A percentile compares a stretch with the other conserved stretches of the same genome.
phyloP scores from a whole-genome alignment of 2,797 vertebrate species.

The Amphiprion clarkii region DNA sequence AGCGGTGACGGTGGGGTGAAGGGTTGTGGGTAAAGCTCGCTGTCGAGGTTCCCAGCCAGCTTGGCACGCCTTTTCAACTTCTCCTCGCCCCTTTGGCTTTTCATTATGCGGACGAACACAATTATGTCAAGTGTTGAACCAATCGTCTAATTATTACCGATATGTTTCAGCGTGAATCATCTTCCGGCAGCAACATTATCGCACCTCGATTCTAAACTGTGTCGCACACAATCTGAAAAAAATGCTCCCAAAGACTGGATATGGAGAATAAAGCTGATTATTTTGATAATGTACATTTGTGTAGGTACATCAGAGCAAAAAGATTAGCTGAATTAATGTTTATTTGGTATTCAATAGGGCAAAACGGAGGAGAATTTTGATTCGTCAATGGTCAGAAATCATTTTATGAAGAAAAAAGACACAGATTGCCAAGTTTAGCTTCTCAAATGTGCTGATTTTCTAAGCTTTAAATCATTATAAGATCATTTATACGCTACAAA shows the following conservation, averaged over 20 bases:
- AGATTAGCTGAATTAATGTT: background rate
- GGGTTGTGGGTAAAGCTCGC: conserved; percentile 73
- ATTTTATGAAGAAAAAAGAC: background rate
- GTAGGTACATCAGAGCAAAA: background rate
- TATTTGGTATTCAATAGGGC: background rate
- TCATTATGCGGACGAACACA: conserved; percentile 28
- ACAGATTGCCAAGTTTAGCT: background rate
- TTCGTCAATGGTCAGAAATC: background rate
- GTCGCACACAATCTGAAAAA: background rate
- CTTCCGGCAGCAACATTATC: background rate
- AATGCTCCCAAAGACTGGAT: background rate
- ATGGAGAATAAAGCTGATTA: background rate
- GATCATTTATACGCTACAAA: no score
- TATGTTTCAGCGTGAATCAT: conserved; percentile 11
- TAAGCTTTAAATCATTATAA: background rate
- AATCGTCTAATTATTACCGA: conserved; percentile 27
- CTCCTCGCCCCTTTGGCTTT: conserved; percentile 45
- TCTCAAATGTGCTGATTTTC: background rate
- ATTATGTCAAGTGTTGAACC: conserved; percentile 15
- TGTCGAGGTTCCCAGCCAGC: conserved; percentile 75
- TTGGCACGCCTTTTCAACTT: conserved; percentile 63
- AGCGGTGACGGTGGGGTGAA: conserved; percentile 60
- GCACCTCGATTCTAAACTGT: background rate
- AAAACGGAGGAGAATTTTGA: background rate
- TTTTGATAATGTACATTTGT: background rate